Percentiles rank a stretch among this genome's conserved stretches.
Conservation (phyloP, 1,140 invertebrate species). For the Drosophila sucinea region DNA sequence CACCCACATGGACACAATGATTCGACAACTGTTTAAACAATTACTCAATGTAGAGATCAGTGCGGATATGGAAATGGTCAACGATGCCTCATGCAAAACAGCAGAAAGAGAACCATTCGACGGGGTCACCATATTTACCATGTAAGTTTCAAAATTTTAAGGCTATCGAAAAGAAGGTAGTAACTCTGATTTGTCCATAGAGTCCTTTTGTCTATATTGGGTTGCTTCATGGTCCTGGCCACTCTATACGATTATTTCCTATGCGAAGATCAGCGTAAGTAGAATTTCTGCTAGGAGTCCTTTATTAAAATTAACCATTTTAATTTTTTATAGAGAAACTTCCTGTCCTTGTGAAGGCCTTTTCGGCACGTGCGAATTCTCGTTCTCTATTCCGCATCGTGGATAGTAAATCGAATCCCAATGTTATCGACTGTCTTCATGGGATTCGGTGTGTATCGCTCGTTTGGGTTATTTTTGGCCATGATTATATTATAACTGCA, state of each 20-base stretch:
- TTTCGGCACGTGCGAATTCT: constrained; percentile 50
- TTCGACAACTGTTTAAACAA: constrained; percentile 29
- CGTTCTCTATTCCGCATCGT: constrained; percentile 45
- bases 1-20: constrained; percentile 34
- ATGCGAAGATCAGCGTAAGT: constrained; percentile 40
- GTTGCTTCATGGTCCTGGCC: constrained; percentile 22
- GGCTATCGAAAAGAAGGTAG: constrained; percentile 10
- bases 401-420: constrained; percentile 44
- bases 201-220: constrained; percentile 47
- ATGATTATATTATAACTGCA: constrained; percentile 81
- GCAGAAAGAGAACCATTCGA: constrained; percentile 28
- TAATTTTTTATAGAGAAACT: constrained; percentile 22
- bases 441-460: constrained; percentile 86
- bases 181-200: constrained; percentile 21
- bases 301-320: background rate
- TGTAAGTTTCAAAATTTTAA: constrained; percentile 42
- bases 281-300: background rate
- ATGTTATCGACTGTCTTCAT: constrained; percentile 83
- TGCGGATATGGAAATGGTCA: constrained; percentile 19
- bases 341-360: constrained; percentile 39
- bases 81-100: constrained; percentile 27
- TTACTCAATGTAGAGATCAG: constrained; percentile 25
- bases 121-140: constrained; percentile 52
- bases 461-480: constrained; percentile 87
- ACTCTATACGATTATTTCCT: constrained; percentile 56